These are phyloP conservation scores for Catagonus wagneri DNA, from an alignment of 2,113 vertebrate species.

Conservation along the genomic window DNA sequence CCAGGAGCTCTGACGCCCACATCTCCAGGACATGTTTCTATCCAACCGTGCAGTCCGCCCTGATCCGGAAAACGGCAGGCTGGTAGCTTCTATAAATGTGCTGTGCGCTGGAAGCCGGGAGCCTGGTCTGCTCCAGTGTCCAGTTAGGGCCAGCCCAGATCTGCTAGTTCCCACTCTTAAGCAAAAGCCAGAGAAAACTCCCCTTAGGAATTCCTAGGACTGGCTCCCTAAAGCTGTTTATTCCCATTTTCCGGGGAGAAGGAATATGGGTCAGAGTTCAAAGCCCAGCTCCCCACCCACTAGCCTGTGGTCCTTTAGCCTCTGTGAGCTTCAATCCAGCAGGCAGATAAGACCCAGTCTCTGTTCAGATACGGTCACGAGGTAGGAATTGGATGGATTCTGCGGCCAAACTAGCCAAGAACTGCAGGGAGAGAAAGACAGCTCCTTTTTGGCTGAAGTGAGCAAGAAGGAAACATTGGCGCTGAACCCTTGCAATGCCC, in stretches of 20 bases:
- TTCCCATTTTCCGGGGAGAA: background rate
- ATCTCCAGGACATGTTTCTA: background rate
- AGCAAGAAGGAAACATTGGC: background rate
- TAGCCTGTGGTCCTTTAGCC: too few species aligned
- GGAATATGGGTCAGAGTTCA: rapidly evolving
- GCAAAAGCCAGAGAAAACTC: background rate
- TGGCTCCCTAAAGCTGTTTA: rapidly evolving
- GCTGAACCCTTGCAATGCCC: background rate
- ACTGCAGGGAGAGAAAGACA: background rate
- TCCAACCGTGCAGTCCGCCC: background rate
- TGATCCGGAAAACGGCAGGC: rapidly evolving
- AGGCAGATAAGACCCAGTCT: background rate
- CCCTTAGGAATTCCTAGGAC: rapidly evolving
- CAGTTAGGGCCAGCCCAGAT: background rate
- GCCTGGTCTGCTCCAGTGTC: background rate
- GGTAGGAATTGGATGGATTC: background rate
- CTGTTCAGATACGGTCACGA: background rate
- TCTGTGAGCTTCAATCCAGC: too few species aligned
- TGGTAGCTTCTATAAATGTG: background rate
- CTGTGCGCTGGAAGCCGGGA: too few species aligned
- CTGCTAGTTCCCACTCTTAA: too few species aligned
- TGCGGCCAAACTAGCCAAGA: background rate
- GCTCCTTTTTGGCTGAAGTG: background rate
- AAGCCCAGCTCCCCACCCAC: background rate
- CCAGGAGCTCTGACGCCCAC: background rate